Conservation (phyloP, 2,113 vertebrate genomes). For the Paramisgurnus dabryanus region DNA sequence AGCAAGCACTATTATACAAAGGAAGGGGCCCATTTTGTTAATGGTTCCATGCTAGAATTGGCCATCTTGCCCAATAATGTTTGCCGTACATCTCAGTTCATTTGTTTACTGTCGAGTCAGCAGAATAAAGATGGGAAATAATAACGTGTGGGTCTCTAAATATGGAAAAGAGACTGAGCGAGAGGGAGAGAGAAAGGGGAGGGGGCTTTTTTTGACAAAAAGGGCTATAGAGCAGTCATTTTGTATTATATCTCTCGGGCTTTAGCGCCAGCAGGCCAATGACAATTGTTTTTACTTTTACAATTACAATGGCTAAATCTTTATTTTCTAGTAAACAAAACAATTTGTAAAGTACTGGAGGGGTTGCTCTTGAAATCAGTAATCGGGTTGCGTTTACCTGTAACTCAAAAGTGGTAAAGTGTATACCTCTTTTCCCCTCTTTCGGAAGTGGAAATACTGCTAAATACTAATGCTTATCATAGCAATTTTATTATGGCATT, state of each 20-base stretch:
- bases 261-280: conserved; percentile 6
- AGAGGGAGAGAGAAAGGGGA: conserved; percentile 32
- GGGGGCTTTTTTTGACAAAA: conserved; percentile 45
- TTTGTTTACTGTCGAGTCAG: conserved; percentile 72
- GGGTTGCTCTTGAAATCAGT: not conserved
- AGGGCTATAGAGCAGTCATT: conserved; percentile 20
- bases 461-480: too few relatives aligned
- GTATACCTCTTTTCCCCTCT: too few relatives aligned
- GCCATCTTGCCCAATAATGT: conserved; percentile 71
- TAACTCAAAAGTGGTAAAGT: not conserved
- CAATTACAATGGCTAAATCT: too few relatives aligned
- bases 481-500: too few relatives aligned
- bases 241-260: not conserved
- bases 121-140: conserved; percentile 72
- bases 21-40: conserved; percentile 65
- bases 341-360: not conserved
- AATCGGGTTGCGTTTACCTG: not conserved
- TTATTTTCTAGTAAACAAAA: not conserved
- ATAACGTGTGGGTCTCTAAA: conserved; percentile 72
- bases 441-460: too few relatives aligned
- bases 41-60: conserved; percentile 71
- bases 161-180: conserved; percentile 74
- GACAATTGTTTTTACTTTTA: not conserved
- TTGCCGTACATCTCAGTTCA: conserved; percentile 77
- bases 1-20: conserved; percentile 58